These are phyloP conservation scores for Merodon equestris DNA, from an alignment of 2,888 invertebrate genomes.

Conservation along the genomic window DNA sequence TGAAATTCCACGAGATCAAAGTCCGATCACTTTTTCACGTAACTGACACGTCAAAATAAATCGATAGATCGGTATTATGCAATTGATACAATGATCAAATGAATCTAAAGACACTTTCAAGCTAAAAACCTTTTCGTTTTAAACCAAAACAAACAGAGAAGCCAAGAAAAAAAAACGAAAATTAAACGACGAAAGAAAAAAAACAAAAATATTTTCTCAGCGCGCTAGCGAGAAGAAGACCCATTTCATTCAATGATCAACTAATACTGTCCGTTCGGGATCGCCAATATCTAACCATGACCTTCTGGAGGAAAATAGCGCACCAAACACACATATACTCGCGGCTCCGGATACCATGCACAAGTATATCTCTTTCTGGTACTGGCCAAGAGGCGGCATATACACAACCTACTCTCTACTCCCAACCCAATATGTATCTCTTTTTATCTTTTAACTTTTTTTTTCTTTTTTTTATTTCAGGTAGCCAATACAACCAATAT, in stretches of 20 bases:
- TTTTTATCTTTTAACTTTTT: conserved; percentile 7
- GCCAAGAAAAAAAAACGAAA: conserved; percentile 18
- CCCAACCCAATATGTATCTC: conserved; percentile 27
- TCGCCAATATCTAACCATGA: conserved; percentile 78
- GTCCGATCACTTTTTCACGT: conserved; percentile 17
- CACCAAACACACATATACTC: conserved; percentile 72
- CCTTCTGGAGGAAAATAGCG: conserved; percentile 77
- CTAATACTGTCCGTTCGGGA: conserved; percentile 78
- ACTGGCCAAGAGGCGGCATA: conserved; percentile 62
- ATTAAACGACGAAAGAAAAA: background rate
- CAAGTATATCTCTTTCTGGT: conserved; percentile 45
- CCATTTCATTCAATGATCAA: conserved; percentile 77
- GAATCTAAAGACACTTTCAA: conserved; percentile 30
- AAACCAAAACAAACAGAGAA: too few species aligned
- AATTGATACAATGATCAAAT: too few species aligned
- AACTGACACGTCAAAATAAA: too few species aligned
- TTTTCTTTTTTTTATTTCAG: conserved; percentile 19
- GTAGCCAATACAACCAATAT: conserved; percentile 64
- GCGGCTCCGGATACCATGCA: conserved; percentile 35
- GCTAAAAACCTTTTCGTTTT: conserved; percentile 8
- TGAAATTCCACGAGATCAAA: too few species aligned
- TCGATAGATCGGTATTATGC: too few species aligned
- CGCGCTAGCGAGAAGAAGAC: conserved; percentile 72
- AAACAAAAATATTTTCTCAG: conserved; percentile 43
- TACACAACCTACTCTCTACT: conserved; percentile 48